These are phyloP conservation scores for Oreohelix idahoensis DNA, from an alignment of 1,140 invertebrate genomes.

Conservation along the genomic window DNA sequence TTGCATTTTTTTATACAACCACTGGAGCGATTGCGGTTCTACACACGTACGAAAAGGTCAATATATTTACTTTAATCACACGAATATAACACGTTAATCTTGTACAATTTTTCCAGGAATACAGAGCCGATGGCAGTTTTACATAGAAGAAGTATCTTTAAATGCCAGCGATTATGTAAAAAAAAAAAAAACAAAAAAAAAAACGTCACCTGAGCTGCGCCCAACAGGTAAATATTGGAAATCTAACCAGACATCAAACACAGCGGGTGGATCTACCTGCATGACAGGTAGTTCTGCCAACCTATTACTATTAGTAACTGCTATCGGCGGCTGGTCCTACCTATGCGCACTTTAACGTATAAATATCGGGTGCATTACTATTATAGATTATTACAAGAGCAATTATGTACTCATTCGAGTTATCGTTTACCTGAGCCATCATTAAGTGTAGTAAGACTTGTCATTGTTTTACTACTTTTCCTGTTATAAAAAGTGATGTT, in stretches of 20 bases:
- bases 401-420: too few species aligned
- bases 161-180: background rate
- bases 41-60: too few species aligned
- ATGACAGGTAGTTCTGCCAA: background rate
- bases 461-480: too few species aligned
- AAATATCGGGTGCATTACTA: too few species aligned
- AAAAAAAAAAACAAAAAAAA: too few species aligned
- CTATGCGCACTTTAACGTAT: too few species aligned
- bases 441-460: too few species aligned
- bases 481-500: too few species aligned
- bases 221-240: constrained; percentile 4
- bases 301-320: background rate
- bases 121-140: background rate
- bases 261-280: background rate
- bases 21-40: too few species aligned
- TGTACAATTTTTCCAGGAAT: background rate
- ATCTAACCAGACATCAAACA: background rate
- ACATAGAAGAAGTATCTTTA: background rate
- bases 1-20: too few species aligned
- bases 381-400: too few species aligned
- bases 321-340: background rate
- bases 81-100: background rate
- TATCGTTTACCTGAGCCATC: too few species aligned
- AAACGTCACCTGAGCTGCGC: background rate
- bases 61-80: background rate